These are phyloP conservation scores for Anthopleura xanthogrammica DNA, from an alignment of 92 coral and sea anemone species.

Conservation along the genomic window DNA sequence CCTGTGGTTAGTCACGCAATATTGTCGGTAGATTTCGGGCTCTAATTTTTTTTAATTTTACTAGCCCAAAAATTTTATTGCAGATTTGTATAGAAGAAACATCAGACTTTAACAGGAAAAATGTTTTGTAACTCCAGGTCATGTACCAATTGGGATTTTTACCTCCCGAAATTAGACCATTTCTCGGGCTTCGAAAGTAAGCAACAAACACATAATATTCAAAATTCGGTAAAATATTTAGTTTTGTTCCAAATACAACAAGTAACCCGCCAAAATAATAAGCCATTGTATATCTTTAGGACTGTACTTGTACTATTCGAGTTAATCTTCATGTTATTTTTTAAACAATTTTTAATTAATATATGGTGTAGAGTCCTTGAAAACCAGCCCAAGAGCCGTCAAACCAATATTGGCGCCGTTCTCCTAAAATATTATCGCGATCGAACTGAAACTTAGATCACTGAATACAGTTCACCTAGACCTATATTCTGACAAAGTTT, in stretches of 20 bases:
- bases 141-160: neutral
- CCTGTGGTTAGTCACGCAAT: neutral
- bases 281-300: neutral
- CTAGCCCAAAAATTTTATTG: neutral
- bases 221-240: neutral
- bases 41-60: neutral
- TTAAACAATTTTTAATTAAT: neutral
- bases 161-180: neutral
- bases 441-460: no score
- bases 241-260: neutral
- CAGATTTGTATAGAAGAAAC: neutral
- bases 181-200: neutral
- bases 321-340: neutral
- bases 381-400: no score
- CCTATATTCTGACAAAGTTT: no score
- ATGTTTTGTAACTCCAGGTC: neutral
- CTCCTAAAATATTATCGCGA: no score
- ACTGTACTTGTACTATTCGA: neutral
- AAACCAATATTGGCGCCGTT: no score
- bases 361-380: no score
- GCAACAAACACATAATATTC: neutral
- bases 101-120: neutral
- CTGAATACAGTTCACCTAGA: no score
- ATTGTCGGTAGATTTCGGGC: neutral
- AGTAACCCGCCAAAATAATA: neutral